Evolutionary conservation across 2,888 invertebrate genomes (phyloP).

Genomic region (Drosophila anceps): DNA sequence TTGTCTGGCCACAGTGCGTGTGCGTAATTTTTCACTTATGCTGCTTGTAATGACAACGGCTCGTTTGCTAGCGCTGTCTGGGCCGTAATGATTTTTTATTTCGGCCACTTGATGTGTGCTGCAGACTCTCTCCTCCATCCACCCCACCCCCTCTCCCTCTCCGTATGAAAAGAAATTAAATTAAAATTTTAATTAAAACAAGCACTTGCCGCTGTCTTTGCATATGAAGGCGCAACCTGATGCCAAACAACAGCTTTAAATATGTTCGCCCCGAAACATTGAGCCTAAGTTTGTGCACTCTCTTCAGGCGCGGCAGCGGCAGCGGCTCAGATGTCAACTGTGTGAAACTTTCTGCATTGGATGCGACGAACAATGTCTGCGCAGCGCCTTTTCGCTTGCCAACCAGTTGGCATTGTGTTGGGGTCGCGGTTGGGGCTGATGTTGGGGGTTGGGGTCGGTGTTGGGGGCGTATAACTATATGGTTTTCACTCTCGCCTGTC

Average conservation of each 20-base stretch:
- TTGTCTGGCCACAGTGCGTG: conserved; percentile 61
- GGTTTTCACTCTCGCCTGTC: conserved; percentile 16
- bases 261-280: conserved; percentile 30
- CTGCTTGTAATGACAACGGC: conserved; percentile 54
- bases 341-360: conserved; percentile 35
- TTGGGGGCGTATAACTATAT: conserved; percentile 1
- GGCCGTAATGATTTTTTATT: conserved; percentile 64
- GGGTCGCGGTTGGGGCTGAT: not conserved
- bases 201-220: conserved; percentile 58
- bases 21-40: conserved; percentile 75
- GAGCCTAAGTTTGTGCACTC: conserved; percentile 4
- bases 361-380: conserved; percentile 30
- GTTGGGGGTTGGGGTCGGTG: not conserved
- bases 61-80: conserved; percentile 18
- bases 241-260: conserved; percentile 57
- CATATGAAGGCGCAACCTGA: conserved; percentile 43
- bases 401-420: conserved; percentile 49
- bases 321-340: conserved; percentile 54
- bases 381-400: conserved; percentile 52
- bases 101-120: conserved; percentile 67
- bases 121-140: not conserved
- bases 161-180: conserved; percentile 54
- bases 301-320: not conserved
- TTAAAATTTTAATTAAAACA: conserved; percentile 79
- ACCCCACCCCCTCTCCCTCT: not conserved